Percentiles rank a stretch among this genome's conserved stretches.
Evolutionary conservation across 2,797 vertebrate genomes (phyloP).

Genomic region (Prunella strophiata): DNA sequence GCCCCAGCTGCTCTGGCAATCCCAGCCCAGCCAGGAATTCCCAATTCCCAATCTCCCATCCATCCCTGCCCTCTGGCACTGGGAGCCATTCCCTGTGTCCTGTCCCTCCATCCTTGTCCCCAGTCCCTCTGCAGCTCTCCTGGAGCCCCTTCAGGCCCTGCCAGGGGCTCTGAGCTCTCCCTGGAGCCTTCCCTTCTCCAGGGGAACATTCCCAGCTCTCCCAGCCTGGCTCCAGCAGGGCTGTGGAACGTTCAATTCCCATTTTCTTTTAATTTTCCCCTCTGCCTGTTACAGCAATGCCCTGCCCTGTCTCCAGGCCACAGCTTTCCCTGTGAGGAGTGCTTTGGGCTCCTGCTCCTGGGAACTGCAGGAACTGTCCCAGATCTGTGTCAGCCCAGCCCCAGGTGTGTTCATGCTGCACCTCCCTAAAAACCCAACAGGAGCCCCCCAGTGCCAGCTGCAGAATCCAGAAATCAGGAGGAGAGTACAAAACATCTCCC

Average conservation of each 20-base stretch:
- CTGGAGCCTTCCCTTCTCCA: background rate
- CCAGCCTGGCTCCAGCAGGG: background rate
- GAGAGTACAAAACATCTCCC: background rate
- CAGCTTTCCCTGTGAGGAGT: background rate
- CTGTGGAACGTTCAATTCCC: background rate
- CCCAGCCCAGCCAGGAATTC: background rate
- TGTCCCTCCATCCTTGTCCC: background rate
- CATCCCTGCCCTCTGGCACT: background rate
- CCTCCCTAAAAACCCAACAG: background rate
- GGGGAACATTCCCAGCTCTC: background rate
- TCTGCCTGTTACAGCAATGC: accelerated
- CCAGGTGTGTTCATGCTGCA: background rate
- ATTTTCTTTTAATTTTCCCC: background rate
- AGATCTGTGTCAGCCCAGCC: background rate
- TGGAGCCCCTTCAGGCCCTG: background rate
- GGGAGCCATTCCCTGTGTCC: background rate
- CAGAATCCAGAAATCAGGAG: background rate
- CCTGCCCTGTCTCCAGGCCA: background rate
- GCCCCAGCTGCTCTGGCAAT: background rate
- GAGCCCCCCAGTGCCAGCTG: accelerated
- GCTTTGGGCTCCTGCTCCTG: background rate
- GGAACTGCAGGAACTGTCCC: accelerated
- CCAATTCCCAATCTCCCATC: background rate
- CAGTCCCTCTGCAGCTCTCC: background rate
- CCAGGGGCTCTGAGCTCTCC: background rate